Evolutionary conservation across 2,113 vertebrate genomes (phyloP).

Genomic region (Capricornis sumatraensis): DNA sequence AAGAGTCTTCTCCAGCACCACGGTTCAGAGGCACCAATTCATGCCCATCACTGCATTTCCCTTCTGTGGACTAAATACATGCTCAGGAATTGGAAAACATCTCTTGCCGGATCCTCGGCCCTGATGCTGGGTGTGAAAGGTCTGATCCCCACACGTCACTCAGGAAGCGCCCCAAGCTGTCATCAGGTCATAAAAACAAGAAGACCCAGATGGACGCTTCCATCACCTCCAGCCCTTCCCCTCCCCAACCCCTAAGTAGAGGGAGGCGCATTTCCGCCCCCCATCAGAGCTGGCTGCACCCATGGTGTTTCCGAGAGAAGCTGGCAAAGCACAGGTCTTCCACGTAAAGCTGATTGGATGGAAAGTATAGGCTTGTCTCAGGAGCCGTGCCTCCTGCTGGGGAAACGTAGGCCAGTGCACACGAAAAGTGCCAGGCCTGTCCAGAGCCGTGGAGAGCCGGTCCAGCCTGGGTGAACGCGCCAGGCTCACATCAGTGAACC

Average conservation of each 20-base stretch:
- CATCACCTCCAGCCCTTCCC: not conserved
- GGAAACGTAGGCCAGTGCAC: not conserved
- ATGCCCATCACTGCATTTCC: not conserved
- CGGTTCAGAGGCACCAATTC: not conserved
- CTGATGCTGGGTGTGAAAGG: not conserved
- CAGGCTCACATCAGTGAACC: rapidly evolving
- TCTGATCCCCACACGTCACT: too few relatives aligned
- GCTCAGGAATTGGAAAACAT: not conserved
- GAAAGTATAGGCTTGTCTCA: not conserved
- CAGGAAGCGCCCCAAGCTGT: not conserved
- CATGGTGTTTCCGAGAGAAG: not conserved
- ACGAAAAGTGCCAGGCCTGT: not conserved
- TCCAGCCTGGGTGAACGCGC: rapidly evolving
- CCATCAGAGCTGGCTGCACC: not conserved
- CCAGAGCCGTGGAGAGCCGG: not conserved
- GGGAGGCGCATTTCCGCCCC: not conserved
- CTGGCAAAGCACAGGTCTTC: not conserved
- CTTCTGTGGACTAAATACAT: not conserved
- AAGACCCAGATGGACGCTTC: not conserved
- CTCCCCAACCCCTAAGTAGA: not conserved
- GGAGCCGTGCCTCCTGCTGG: not conserved
- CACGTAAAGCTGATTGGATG: not conserved
- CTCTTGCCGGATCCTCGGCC: not conserved
- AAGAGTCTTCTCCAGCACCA: not conserved
- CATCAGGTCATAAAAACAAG: rapidly evolving